Base-by-base conservation (phyloP, 1,140 invertebrate genomes). In the Formica selysi region DNA sequence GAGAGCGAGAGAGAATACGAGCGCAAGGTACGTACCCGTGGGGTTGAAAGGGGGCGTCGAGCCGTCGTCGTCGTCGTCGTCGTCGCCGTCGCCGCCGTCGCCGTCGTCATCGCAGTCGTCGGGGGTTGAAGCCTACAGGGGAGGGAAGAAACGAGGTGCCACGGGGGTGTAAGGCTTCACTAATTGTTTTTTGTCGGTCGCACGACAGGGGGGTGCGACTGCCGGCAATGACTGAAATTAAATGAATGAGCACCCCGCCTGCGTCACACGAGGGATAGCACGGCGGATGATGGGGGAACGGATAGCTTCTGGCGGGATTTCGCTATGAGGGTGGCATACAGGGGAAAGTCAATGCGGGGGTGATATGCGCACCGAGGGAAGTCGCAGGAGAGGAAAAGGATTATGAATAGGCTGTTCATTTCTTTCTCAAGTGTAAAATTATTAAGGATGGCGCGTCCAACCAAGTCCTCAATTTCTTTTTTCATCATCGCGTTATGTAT, bases 171-270 rank as follows among this genome's bases (percentile, higher is more conserved):
- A 94, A 93, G 94, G 94, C 93, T 95, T 94, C 93, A 93, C 94
- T 95, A 95, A 94, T 95, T 94, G 94, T 94, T 95, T 94, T 95
- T 95, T 94, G 94, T 94, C 91, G 93, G 92, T 88, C 92, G 92
- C 93, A 91, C 93, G 93, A 94, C 92, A 93, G 92, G 94, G 94
- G 93, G 93, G 93, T 93, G 93, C 91, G 91, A 90, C 90, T 90
- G 89, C 88, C 91, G 88, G 88, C 92, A 92, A 92, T 93, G 92
- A 94, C 93, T 94, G 89, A 93, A 94, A 95, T 94, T 94, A 93
- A 94, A 95, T 94, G 94, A 95, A 94, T 93, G 92, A 93, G 91
- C 90, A 90, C 90, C 89, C 85, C 76, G 85, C 88, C 83, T 87
- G 83, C 86, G 65, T 86, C 62, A 85, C 70, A 48, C 26, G 26